A percentile compares a stretch with the other conserved stretches of the same genome.
Evolutionary conservation across 2,113 vertebrate species (phyloP).

Genomic region (Cyprinodon variegatus): DNA sequence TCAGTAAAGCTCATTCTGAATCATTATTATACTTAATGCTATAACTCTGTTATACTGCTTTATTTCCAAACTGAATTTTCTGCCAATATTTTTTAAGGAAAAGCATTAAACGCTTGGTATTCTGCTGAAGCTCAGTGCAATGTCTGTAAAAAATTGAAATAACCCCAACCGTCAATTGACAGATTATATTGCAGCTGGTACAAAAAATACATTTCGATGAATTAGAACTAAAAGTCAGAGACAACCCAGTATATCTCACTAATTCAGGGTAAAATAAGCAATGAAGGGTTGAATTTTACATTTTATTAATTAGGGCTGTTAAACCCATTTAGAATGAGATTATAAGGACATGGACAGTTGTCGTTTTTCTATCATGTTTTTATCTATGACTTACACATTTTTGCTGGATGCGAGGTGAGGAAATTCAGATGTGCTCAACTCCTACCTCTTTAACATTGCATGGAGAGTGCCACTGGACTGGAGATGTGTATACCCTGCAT

Average conservation of each 20-base stretch:
- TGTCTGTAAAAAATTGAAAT: neutral
- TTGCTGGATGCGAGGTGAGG: too few species aligned
- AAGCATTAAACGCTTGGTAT: slow-evolving; percentile 3
- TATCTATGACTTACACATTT: too few species aligned
- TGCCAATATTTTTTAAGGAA: slow-evolving; percentile 45
- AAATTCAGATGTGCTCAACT: too few species aligned
- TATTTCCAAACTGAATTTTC: slow-evolving; percentile 45
- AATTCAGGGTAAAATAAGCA: too few species aligned
- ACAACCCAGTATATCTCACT: neutral
- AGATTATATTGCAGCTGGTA: neutral
- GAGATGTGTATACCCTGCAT: too few species aligned
- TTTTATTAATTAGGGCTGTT: too few species aligned
- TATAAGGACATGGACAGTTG: too few species aligned
- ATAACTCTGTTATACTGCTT: slow-evolving; percentile 57
- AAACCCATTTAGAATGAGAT: too few species aligned
- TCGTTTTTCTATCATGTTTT: too few species aligned
- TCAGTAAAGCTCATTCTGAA: slow-evolving; percentile 58
- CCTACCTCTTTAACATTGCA: too few species aligned
- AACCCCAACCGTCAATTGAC: neutral
- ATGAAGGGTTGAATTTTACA: too few species aligned
- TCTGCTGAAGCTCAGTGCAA: neutral
- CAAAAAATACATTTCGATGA: neutral
- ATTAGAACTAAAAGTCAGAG: neutral
- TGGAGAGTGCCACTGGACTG: too few species aligned
- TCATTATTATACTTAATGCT: slow-evolving; percentile 55